Percentiles rank a stretch among this genome's conserved stretches.
Conservation (phyloP, 2,888 invertebrate genomes). For the Thymelicus sylvestris region DNA sequence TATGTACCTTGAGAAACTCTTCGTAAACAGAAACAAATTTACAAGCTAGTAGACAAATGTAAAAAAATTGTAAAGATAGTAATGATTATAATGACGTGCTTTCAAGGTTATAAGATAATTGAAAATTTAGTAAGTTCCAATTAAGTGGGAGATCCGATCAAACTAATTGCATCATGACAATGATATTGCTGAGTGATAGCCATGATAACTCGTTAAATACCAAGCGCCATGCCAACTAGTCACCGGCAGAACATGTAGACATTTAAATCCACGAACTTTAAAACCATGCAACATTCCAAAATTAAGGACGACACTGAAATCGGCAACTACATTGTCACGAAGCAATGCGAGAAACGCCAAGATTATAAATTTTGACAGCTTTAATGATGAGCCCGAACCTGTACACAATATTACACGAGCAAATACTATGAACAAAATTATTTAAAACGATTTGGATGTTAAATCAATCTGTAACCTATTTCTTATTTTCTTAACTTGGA, state of each 20-base stretch:
- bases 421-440: background rate
- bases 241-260: conserved; percentile 51
- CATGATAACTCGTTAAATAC: conserved; percentile 74
- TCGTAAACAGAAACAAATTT: conserved; percentile 12
- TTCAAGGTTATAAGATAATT: conserved; percentile 11
- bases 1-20: conserved; percentile 19
- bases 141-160: conserved; percentile 68
- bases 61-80: conserved; percentile 18
- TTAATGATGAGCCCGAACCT: conserved; percentile 50
- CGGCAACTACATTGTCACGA: conserved; percentile 85
- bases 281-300: conserved; percentile 82
- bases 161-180: conserved; percentile 84
- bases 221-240: conserved; percentile 77
- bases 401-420: background rate
- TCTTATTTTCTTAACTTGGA: background rate
- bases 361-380: conserved; percentile 48
- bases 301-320: conserved; percentile 75
- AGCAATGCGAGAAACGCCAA: conserved; percentile 73
- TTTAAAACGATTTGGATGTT: background rate
- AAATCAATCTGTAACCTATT: background rate
- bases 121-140: conserved; percentile 38
- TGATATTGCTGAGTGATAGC: conserved; percentile 81
- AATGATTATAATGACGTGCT: conserved; percentile 23
- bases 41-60: conserved; percentile 16
- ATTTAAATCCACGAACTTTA: conserved; percentile 55